Evolutionary conservation across 2,113 vertebrate genomes (phyloP).

Genomic region (Athene cunicularia): DNA sequence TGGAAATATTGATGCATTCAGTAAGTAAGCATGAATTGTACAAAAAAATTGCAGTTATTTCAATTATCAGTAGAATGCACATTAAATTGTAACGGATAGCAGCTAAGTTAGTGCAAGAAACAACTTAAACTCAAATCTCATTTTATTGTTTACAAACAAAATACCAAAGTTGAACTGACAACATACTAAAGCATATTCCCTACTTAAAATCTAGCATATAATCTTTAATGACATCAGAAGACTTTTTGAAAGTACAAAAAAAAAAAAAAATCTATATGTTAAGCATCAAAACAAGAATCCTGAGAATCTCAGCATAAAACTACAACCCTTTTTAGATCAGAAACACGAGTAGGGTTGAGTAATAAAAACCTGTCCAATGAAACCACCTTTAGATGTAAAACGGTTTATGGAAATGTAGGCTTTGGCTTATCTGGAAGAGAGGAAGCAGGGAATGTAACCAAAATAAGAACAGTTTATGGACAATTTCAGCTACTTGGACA

Average conservation of each 20-base stretch:
- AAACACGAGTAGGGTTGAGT: not conserved
- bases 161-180: not conserved
- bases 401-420: not conserved
- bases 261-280: not conserved
- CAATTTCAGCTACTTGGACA: not conserved
- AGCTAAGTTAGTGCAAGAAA: not conserved
- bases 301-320: not conserved
- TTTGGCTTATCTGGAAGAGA: not conserved
- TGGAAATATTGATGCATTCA: not conserved
- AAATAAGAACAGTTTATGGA: not conserved
- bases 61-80: not conserved
- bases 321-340: not conserved
- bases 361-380: not conserved
- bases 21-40: not conserved
- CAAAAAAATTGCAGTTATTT: not conserved
- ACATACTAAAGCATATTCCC: not conserved
- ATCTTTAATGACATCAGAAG: not conserved
- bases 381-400: not conserved
- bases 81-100: not conserved
- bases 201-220: not conserved
- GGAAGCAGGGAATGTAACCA: not conserved
- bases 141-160: not conserved
- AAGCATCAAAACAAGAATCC: not conserved
- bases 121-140: not conserved
- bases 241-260: not conserved